A percentile compares a stretch with the other conserved stretches of the same genome.
phyloP scores from a whole-genome alignment of 2,888 invertebrate genomes.

The Nyleta sp. region DNA sequence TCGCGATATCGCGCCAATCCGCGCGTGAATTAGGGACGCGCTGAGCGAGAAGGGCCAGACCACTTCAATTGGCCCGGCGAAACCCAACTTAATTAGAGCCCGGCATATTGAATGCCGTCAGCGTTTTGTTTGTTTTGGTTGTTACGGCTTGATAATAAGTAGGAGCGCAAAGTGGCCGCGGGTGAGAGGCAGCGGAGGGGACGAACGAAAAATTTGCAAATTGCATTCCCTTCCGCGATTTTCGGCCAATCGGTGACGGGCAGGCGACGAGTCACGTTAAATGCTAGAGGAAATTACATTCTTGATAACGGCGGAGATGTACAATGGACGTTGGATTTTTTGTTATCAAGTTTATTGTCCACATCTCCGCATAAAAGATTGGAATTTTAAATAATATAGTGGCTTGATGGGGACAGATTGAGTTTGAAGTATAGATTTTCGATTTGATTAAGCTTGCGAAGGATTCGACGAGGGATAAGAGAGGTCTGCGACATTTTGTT shows the following conservation, averaged over 20 bases:
- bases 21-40: conserved; percentile 56
- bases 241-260: conserved; percentile 21
- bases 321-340: conserved; percentile 23
- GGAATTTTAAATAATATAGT: conserved; percentile 39
- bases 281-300: conserved; percentile 32
- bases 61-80: conserved; percentile 42
- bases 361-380: conserved; percentile 4
- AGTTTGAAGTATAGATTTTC: conserved; percentile 23
- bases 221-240: conserved; percentile 21
- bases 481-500: too few relatives aligned
- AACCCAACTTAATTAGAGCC: conserved; percentile 45
- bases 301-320: not conserved
- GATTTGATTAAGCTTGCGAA: conserved; percentile 29
- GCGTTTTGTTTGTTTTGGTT: conserved; percentile 49
- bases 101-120: conserved; percentile 31
- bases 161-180: not conserved
- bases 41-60: conserved; percentile 51
- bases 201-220: conserved; percentile 13
- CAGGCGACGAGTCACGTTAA: conserved; percentile 1
- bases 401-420: conserved; percentile 2
- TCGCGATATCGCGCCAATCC: conserved; percentile 54
- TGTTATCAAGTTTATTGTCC: conserved; percentile 16
- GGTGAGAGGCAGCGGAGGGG: not conserved
- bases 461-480: too few relatives aligned
- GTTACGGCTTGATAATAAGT: conserved; percentile 33